Conservation (phyloP, 2,888 invertebrate species). For the Meteorus colon region DNA sequence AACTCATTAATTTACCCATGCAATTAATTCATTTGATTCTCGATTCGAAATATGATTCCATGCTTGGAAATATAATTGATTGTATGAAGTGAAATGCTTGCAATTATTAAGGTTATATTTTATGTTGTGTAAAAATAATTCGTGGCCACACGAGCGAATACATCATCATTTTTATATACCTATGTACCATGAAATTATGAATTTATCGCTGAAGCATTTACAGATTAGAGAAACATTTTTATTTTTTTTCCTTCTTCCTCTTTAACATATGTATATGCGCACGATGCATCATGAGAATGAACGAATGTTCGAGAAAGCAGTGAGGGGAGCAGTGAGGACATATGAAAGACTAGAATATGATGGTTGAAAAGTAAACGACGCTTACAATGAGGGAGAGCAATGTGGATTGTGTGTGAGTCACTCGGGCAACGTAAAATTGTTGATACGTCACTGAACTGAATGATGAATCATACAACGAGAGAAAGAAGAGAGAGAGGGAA, state of each 20-base stretch:
- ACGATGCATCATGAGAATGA: slow-evolving; percentile 18
- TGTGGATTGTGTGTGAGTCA: slow-evolving; percentile 45
- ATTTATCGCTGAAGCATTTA: not conserved
- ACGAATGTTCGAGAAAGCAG: slow-evolving; percentile 18
- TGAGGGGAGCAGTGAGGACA: not conserved
- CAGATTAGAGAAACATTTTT: not conserved
- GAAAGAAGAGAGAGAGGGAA: not conserved
- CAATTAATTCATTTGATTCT: slow-evolving; percentile 17
- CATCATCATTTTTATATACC: not conserved
- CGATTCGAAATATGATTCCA: slow-evolving; percentile 6
- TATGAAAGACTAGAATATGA: slow-evolving; percentile 12
- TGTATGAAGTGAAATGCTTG: slow-evolving; percentile 13
- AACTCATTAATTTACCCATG: not conserved
- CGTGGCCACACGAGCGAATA: slow-evolving; percentile 1
- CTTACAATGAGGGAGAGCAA: slow-evolving; percentile 19
- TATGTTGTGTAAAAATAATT: slow-evolving; percentile 9
- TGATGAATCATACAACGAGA: slow-evolving; percentile 52
- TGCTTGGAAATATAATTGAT: slow-evolving; percentile 9
- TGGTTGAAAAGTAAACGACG: slow-evolving; percentile 20
- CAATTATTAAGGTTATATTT: slow-evolving; percentile 25
- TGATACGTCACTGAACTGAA: slow-evolving; percentile 51
- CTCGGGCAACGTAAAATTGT: slow-evolving; percentile 45
- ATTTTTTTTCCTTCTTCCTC: slow-evolving; percentile 7
- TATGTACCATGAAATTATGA: not conserved
- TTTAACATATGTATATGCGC: not conserved